Evolutionary conservation across 2,888 invertebrate genomes (phyloP), one percentile per base, ranked within the genome.

Genomic region (Drosophila limbata): DNA sequence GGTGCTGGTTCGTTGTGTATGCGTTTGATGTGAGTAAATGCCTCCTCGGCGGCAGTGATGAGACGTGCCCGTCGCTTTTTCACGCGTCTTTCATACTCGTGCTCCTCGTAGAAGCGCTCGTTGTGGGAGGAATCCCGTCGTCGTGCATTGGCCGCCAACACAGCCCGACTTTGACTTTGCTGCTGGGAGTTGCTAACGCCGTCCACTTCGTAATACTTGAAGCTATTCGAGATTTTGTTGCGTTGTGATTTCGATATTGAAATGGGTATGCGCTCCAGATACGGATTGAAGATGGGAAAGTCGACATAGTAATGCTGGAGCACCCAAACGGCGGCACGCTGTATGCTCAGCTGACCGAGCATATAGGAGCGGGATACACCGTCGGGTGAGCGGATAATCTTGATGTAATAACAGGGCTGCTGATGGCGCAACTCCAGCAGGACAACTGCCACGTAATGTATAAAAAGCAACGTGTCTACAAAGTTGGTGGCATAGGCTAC

Each of bases 151-250:
- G 97, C 96, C 3, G 96, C 95, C 75, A 95, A 88, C 88, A 95
- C 94, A 0, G 95, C 95, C 39, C 95, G 93, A 8, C 96, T 95
- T 88, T 96, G 96, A 65, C 95, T 96, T 62, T 96, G 93, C 74
- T 95, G 95, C 45, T 95, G 94, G 56, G 95, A 94, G 3, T 94
- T 93, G 81, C 94, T 95, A 0, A 96, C 95, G 5, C 95, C 97
- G 90, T 99, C 99, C 8, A 99, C 98, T 92, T 99, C 98, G 93
- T 99, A 99, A 92, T 99, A 98, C 93, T 99, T 99, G 90, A 98
- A 98, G 92, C 96, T 97, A 48, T 96, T 95, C 0, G 95, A 95
- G 56, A 92, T 92, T 80, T 95, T 95, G 91, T 96, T 96, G 33
- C 95, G 93, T 81, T 95, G 95, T 0, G 96, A 96, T 92, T 97